phyloP scores from a whole-genome alignment of 2,888 invertebrate genomes.

The Catocala sponsa region DNA sequence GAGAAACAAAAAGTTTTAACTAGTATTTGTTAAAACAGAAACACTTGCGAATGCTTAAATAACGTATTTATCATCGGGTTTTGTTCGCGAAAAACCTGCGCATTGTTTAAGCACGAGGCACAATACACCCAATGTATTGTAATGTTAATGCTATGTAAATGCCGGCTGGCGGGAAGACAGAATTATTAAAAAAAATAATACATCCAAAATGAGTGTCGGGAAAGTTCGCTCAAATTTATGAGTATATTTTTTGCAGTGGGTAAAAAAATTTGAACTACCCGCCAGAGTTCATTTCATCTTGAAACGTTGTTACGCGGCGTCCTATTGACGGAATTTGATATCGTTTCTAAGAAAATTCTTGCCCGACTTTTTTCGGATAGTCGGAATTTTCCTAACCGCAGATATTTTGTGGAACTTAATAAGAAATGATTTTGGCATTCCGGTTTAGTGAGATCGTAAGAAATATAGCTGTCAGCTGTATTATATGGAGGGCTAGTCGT shows the following conservation, averaged over 20 bases:
- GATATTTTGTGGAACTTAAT: conserved; percentile 27
- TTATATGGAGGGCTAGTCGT: conserved; percentile 4
- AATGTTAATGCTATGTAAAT: conserved; percentile 72
- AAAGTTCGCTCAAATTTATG: conserved; percentile 37
- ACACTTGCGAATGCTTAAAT: conserved; percentile 44
- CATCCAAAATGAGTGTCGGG: conserved; percentile 33
- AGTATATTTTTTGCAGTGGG: conserved; percentile 29
- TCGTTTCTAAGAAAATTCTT: conserved; percentile 37
- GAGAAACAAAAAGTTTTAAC: conserved; percentile 35
- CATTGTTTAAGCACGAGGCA: conserved; percentile 43
- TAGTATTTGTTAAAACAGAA: conserved; percentile 33
- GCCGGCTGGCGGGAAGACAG: conserved; percentile 41
- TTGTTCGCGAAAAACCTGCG: conserved; percentile 42
- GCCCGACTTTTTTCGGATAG: conserved; percentile 24
- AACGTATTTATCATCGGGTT: conserved; percentile 51
- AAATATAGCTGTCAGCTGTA: conserved; percentile 13
- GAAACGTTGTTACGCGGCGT: conserved; percentile 39
- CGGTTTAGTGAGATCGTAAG: conserved; percentile 13
- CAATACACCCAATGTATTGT: conserved; percentile 59
- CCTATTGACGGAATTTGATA: conserved; percentile 49
- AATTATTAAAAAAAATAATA: conserved; percentile 57
- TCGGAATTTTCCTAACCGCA: conserved; percentile 23
- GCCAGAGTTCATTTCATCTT: conserved; percentile 42
- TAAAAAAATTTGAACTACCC: conserved; percentile 33
- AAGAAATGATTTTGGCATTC: conserved; percentile 23